phyloP scores from a whole-genome alignment of 2,797 vertebrate species.

The Lithobates sylvaticus region DNA sequence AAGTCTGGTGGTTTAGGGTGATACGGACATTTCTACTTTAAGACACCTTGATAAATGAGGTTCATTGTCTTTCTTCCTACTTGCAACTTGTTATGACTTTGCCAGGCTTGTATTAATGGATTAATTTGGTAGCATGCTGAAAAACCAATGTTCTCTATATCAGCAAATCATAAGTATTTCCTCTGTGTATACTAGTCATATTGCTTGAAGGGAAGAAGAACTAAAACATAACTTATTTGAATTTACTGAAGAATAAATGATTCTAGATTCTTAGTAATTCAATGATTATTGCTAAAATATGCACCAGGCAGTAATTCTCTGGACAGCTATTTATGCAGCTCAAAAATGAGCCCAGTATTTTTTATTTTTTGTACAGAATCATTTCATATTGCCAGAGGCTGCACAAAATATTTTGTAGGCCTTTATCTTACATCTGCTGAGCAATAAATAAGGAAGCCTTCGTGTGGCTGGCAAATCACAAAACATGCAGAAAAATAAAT shows the following conservation, averaged over 20 bases:
- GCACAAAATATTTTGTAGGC: constrained; percentile 41
- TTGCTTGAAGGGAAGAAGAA: constrained; percentile 14
- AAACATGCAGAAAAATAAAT: constrained; percentile 40
- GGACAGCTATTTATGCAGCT: constrained; percentile 41
- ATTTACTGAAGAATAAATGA: constrained; percentile 48
- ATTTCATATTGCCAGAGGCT: constrained; percentile 33
- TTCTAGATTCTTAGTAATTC: constrained; percentile 41
- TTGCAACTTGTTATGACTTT: constrained; percentile 27
- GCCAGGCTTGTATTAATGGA: constrained; percentile 29
- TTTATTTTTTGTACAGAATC: constrained; percentile 15
- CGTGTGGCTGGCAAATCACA: constrained; percentile 22
- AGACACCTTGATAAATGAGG: background rate
- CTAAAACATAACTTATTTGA: constrained; percentile 24
- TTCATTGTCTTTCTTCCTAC: constrained; percentile 20
- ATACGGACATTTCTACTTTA: background rate
- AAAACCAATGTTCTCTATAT: constrained; percentile 7
- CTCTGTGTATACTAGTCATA: constrained; percentile 7
- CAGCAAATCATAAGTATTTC: background rate
- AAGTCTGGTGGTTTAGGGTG: background rate
- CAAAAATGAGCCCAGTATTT: constrained; percentile 32
- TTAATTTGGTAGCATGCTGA: constrained; percentile 8
- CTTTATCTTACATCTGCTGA: constrained; percentile 32
- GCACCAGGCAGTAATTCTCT: constrained; percentile 39
- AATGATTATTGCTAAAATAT: constrained; percentile 47
- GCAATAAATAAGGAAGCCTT: constrained; percentile 32